Evolutionary conservation across 2,113 vertebrate species (phyloP).

Genomic region (Ibidorhyncha struthersii): DNA sequence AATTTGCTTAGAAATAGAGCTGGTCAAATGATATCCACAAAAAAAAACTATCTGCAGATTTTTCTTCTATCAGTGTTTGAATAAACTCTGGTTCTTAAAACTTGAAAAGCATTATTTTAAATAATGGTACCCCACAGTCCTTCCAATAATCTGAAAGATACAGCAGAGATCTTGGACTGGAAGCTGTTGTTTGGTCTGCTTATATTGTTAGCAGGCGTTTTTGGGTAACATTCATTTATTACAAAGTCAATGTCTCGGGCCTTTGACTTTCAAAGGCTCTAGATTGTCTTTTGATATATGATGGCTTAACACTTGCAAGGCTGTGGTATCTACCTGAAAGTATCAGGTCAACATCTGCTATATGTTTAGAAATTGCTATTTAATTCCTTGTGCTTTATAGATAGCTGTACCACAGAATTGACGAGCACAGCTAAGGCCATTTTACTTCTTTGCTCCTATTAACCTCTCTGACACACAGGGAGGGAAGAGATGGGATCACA

Average conservation of each 20-base stretch:
- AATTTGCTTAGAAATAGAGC: neutral
- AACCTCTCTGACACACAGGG: neutral
- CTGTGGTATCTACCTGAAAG: neutral
- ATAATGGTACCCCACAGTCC: neutral
- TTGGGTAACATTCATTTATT: neutral
- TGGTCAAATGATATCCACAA: neutral
- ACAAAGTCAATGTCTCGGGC: neutral
- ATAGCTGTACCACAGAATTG: neutral
- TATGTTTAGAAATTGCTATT: neutral
- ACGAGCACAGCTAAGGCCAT: neutral
- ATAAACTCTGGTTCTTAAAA: neutral
- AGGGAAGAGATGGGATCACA: neutral
- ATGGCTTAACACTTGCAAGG: neutral
- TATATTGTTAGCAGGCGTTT: neutral
- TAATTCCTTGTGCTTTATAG: neutral
- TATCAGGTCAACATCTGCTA: neutral
- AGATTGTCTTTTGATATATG: neutral
- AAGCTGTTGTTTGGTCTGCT: neutral
- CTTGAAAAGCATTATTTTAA: neutral
- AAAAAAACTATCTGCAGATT: neutral
- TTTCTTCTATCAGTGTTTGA: neutral
- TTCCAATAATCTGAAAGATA: neutral
- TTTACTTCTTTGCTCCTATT: neutral
- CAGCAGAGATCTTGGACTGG: neutral
- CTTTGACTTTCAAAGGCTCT: neutral